Evolutionary conservation across 2,888 invertebrate species (phyloP), one percentile per base, ranked within the genome.

Genomic region (Rapana venosa): DNA sequence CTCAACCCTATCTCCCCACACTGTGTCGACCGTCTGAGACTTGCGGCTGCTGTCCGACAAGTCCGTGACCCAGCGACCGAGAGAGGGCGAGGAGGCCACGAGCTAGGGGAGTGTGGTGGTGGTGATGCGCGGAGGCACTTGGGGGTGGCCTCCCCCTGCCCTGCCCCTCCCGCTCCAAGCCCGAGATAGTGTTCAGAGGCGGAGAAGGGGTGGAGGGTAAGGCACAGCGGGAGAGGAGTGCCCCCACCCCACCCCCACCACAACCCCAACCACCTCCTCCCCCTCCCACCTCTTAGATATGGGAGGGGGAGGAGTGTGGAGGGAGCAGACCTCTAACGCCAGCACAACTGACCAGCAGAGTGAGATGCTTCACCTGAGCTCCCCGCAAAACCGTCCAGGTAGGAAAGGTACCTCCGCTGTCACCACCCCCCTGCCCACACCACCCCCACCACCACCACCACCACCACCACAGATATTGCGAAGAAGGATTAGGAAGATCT

Each of bases 41-140:
- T 81, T 85, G 88, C 87, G 87, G 20, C 87, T 89, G 36, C 85
- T 56, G 15, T 87, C 90, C 0, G 89, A 90, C 17, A 81, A 77
- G 35, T 90, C 91, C 15, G 86, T 13, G 87, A 86, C 11, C 88
- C 90, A 15, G 89, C 87, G 15, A 90, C 91, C 11, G 91, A 91
- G 6, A 88, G 47, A 5, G 91, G 91, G 20, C 11, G 91, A 90
- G 26, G 91, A 90, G 13, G 88, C 87, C n/a, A 84, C 17, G 91
- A 90, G 74, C 90, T 90, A 6, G 91, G 90, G 47, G 90, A 79
- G 20, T 88, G 47, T 47, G 20, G 90, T 90, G 58, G 90, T 88
- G 32, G 87, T 86, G 79, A 90, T 90, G 22, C 81, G 83, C 1
- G 90, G 90, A 6, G 90, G 90, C 20, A 90, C 66, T 70, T 47